phyloP scores from a whole-genome alignment of 2,113 vertebrate species.

The Indicator maculatus region DNA sequence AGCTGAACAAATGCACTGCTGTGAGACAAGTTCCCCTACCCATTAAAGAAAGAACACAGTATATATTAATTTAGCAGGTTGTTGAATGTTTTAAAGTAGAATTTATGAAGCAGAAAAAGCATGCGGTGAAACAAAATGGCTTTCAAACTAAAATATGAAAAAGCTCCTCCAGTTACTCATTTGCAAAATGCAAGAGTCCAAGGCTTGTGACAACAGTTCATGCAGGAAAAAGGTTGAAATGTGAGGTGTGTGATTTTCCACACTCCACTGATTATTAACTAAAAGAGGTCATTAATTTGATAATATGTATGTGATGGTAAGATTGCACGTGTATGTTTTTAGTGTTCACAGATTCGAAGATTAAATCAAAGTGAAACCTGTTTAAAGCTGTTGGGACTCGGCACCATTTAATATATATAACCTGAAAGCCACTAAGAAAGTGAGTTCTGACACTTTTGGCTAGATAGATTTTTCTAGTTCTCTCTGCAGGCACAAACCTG shows the following conservation, averaged over 20 bases:
- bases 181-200: conserved; percentile 16
- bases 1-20: conserved; percentile 69
- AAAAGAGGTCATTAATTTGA: conserved; percentile 12
- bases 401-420: background rate
- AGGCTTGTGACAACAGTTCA: background rate
- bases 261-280: conserved; percentile 8
- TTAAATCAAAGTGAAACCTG: background rate
- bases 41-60: conserved; percentile 62
- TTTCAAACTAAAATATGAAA: conserved; percentile 52
- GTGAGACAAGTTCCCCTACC: conserved; percentile 66
- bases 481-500: background rate
- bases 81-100: conserved; percentile 72
- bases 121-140: conserved; percentile 64
- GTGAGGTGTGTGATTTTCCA: background rate
- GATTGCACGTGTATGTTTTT: background rate
- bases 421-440: background rate
- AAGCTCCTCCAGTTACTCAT: background rate
- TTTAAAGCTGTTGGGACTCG: background rate
- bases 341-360: background rate
- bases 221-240: background rate
- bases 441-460: background rate
- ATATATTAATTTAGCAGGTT: conserved; percentile 76
- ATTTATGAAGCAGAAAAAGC: conserved; percentile 70
- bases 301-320: background rate
- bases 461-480: background rate